Base-by-base conservation (phyloP, 2,113 vertebrate species). In the Onychostoma macrolepis region DNA sequence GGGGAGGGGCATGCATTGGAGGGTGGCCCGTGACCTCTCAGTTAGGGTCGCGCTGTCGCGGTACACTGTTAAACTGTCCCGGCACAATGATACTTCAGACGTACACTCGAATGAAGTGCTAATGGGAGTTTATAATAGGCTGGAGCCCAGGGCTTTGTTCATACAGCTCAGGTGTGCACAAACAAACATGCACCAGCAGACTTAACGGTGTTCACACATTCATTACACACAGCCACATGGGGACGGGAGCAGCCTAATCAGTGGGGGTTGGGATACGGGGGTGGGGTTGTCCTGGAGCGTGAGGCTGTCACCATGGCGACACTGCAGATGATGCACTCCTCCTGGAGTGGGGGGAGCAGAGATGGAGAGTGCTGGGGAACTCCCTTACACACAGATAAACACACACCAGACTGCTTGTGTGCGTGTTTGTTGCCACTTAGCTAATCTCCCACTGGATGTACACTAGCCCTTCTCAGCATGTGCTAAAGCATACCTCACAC, bases 291-390 rank as follows among this genome's bases (percentile, higher is more conserved):
- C 91, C 94, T 89, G 81, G 63, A 92, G 92, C 92, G 90, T 90
- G 24, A 89, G 90, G 90, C 90, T 89, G 95, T 95, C 93, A 92
- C 93, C 94, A 95, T 95, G 94, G 94, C 72, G 87, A 95, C 91
- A 65, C 83, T 69, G 89, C 90, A 92, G 89, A 94, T 92, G 92
- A 92, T 91, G 92, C 90, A 85, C 91, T 92, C 91, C 92, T 36
- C 65, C 90, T 89, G 86, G 38, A 33, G 65, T 63, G 41, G 84
- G 61, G 84, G 63, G 67, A 71, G 61, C 28, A 56, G 45, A 65
- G 33, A 67, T 53, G 19, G 30, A 75, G 69, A 30, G 71, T 28
- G 28, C 19, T 71, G 26, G 78, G 56, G 58, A 67, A 78, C 84
- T 77, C 69, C 81, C 65, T 71, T 45, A 84, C 28, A 83, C 84